Evolutionary conservation across 2,113 vertebrate genomes (phyloP).

Genomic region (Gambusia holbrooki): DNA sequence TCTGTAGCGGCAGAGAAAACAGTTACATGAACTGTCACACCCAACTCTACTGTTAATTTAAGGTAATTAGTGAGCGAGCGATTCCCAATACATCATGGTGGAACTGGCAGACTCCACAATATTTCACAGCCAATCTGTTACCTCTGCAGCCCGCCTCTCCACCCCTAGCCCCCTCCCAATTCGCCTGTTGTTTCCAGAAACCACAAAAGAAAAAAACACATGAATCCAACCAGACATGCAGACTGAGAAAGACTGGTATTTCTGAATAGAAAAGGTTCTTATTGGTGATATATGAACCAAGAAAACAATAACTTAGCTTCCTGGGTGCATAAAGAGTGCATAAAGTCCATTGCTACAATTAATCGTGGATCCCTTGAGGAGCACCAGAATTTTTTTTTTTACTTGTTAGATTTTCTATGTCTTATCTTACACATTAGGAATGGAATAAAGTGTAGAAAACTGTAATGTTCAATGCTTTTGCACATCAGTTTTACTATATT

Average conservation of each 20-base stretch:
- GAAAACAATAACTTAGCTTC: background rate
- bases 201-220: slow-evolving; percentile 46
- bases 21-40: slow-evolving; percentile 85
- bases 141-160: slow-evolving; percentile 55
- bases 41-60: slow-evolving; percentile 87
- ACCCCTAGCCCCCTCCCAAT: slow-evolving; percentile 10
- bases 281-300: background rate
- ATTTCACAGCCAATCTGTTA: slow-evolving; percentile 81
- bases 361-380: too few species aligned
- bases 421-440: too few species aligned
- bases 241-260: slow-evolving; percentile 6
- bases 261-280: slow-evolving; percentile 1
- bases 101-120: slow-evolving; percentile 81
- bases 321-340: too few species aligned
- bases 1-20: slow-evolving; percentile 84
- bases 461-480: background rate
- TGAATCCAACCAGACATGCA: slow-evolving; percentile 13
- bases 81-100: slow-evolving; percentile 85
- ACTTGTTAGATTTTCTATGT: too few species aligned
- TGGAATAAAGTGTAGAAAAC: too few species aligned
- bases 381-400: too few species aligned
- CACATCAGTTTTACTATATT: background rate
- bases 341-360: too few species aligned
- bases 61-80: slow-evolving; percentile 84
- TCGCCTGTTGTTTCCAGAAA: slow-evolving; percentile 37